A percentile compares a stretch with the other conserved stretches of the same genome.
These are phyloP conservation scores for Coendou prehensilis DNA, from an alignment of 2,797 vertebrate species.

Conservation along the genomic window DNA sequence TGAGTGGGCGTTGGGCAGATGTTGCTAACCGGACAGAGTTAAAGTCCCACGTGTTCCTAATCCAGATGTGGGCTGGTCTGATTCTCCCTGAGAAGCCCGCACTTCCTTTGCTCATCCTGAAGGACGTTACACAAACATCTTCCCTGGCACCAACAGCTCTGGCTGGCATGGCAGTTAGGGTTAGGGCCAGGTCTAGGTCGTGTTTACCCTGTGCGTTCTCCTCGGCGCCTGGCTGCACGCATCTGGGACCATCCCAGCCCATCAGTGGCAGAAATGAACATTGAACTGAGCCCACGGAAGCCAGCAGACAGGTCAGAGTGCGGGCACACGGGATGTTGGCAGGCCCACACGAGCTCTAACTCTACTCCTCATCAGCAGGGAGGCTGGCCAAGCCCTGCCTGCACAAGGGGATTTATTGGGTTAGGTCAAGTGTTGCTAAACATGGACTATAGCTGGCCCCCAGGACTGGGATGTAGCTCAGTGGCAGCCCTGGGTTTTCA, in stretches of 20 bases:
- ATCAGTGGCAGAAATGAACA: neutral
- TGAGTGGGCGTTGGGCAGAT: neutral
- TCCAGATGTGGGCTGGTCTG: neutral
- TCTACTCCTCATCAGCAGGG: neutral
- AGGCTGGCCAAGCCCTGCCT: neutral
- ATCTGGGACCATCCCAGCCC: constrained; percentile 23
- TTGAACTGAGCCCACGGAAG: neutral
- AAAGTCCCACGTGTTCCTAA: neutral
- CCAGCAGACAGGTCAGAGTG: neutral
- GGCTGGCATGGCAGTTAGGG: neutral
- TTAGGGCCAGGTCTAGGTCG: neutral
- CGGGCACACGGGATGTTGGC: neutral
- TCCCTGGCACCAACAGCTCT: neutral
- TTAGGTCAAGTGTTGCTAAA: neutral
- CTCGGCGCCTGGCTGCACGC: neutral
- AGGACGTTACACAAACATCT: neutral
- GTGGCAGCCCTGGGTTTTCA: neutral
- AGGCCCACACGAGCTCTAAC: neutral
- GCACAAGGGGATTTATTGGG: neutral
- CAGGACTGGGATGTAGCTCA: neutral
- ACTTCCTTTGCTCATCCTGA: neutral
- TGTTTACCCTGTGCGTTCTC: neutral
- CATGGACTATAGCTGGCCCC: neutral
- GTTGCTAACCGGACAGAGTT: neutral
- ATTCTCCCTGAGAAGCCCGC: neutral